Evolutionary conservation across 1,140 invertebrate genomes (phyloP).

Genomic region (Drosophila tsacasi): DNA sequence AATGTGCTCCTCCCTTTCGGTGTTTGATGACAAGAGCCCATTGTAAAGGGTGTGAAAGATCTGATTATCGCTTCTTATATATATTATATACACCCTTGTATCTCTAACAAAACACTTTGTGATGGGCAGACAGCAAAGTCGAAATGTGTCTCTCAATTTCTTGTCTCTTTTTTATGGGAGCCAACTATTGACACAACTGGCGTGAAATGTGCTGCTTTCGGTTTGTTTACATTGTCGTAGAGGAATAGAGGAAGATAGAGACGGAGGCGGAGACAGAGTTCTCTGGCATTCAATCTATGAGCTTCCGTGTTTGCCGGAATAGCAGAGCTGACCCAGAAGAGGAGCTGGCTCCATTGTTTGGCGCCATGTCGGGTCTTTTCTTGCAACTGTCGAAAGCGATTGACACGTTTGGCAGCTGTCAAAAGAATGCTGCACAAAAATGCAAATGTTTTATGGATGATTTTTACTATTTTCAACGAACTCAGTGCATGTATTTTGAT

Average conservation of each 20-base stretch:
- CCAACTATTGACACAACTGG: conserved; percentile 75
- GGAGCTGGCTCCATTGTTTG: conserved; percentile 41
- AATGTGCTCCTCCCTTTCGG: neutral
- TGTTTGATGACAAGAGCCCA: conserved; percentile 24
- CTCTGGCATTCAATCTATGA: conserved; percentile 40
- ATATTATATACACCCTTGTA: conserved; percentile 25
- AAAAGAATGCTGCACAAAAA: conserved; percentile 42
- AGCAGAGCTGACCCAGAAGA: conserved; percentile 18
- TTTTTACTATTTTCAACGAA: conserved; percentile 4
- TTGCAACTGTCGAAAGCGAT: conserved; percentile 37
- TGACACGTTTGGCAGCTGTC: conserved; percentile 74
- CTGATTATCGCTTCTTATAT: conserved; percentile 28
- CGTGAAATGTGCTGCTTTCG: conserved; percentile 47
- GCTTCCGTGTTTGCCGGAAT: conserved; percentile 67
- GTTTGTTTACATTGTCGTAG: conserved; percentile 46
- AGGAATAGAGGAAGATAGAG: neutral
- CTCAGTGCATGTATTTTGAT: conserved; percentile 2
- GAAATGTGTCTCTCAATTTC: conserved; percentile 20
- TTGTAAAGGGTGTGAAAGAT: conserved; percentile 39
- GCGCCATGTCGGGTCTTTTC: conserved; percentile 37
- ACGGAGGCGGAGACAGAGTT: conserved; percentile 21
- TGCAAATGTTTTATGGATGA: conserved; percentile 39
- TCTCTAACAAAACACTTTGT: conserved; percentile 31
- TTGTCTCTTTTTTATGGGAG: conserved; percentile 17
- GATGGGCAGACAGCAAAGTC: conserved; percentile 5